phyloP scores from a whole-genome alignment of 2,797 vertebrate species.

The Gastrophryne carolinensis region DNA sequence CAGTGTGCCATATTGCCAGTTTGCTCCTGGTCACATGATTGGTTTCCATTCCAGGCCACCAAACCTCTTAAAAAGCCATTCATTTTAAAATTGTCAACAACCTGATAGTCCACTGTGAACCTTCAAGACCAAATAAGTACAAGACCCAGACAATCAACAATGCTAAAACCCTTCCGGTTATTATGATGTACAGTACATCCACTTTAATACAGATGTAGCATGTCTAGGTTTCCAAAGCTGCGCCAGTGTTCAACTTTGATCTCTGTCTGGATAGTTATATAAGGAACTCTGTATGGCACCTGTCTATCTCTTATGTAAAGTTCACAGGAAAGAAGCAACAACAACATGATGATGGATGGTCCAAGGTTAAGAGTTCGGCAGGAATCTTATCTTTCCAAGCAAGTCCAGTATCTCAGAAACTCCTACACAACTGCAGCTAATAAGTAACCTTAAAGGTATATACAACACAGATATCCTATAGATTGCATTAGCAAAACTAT shows the following conservation, averaged over 20 bases:
- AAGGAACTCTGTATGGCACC: not conserved
- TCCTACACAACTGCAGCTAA: conserved; percentile 25
- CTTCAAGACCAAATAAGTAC: no score
- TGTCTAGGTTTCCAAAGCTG: not conserved
- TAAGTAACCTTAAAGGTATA: conserved; percentile 29
- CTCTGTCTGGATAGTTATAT: not conserved
- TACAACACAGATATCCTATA: not conserved
- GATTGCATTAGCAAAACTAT: not conserved
- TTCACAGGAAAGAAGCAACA: not conserved
- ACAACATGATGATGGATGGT: conserved; percentile 25
- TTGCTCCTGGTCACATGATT: no score
- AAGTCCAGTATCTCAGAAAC: conserved; percentile 10
- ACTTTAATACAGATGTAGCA: not conserved
- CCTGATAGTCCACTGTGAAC: no score
- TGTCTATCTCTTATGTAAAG: conserved; percentile 36
- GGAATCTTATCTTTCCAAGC: conserved; percentile 28
- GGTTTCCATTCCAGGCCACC: no score
- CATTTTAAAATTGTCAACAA: no score
- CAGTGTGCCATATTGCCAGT: no score
- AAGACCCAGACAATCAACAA: no score
- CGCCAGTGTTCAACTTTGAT: not conserved
- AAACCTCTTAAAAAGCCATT: no score
- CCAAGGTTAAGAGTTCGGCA: conserved; percentile 25
- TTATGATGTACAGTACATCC: no score
- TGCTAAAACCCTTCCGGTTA: no score